Base-by-base conservation (phyloP, 2,888 invertebrate genomes). In the Icerya purchasi region DNA sequence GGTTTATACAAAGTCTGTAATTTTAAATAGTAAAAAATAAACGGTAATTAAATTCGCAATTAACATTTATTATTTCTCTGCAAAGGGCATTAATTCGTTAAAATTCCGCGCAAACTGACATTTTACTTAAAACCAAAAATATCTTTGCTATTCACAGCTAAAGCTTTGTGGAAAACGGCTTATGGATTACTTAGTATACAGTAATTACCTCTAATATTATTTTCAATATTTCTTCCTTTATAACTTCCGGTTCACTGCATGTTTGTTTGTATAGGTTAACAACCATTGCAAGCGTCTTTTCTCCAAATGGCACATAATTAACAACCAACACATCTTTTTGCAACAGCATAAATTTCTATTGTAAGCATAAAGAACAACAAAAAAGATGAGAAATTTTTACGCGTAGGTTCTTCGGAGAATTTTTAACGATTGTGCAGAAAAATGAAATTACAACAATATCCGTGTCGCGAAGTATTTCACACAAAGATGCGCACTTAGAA, bases 271-370 rank as follows among this genome's bases (percentile, higher is more conserved):
- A 90, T 63, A 87, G 72, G 68, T 78, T 82, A 1, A 86, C 82
- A 14, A 82, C 79, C 76, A 84, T 80, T 59, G 78, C 78, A 58
- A 88, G 74, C 2, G 86, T 78, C 68, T 83, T 82, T 70, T 90
- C 90, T 49, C 86, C 86, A 72, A 90, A 90, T 53, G 88, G 86
- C 67, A 89, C 84, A 68, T 84, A 86, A 72, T 86, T 86, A 78
- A 84, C 82, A 61, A 82, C 79, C 52, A 85, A 78, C 78, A 84
- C 84, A 69, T 86, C 85, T 54, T 80, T 75, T 70, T 83, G 72
- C 59, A 69, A 65, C 65, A 66, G 69, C 73, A 58, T 50, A 58
- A 57, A 52, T 52, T 20, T 52, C 21, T 52, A 22, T 8, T 52
- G 19, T 20, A 52, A 52, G 20, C 52, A 52, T 20, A 14, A 14